phyloP scores from a whole-genome alignment of 2,888 invertebrate genomes.

The Drosophila koepferae region DNA sequence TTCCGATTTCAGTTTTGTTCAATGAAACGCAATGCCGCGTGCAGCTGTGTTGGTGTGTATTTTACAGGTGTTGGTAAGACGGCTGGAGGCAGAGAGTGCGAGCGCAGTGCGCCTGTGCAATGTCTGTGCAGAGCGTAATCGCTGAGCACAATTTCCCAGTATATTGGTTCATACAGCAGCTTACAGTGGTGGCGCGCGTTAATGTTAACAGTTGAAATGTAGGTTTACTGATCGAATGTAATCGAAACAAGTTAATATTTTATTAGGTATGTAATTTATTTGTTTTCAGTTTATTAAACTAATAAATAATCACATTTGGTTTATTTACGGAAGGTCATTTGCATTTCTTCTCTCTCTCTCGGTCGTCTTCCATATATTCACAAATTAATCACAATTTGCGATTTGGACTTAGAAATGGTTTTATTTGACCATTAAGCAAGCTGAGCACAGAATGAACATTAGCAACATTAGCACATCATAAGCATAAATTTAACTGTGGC shows the following conservation, averaged over 20 bases:
- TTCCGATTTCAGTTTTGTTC: conserved; percentile 57
- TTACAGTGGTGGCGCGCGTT: conserved; percentile 27
- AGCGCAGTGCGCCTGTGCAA: conserved; percentile 32
- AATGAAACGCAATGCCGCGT: conserved; percentile 58
- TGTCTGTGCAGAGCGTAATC: conserved; percentile 14
- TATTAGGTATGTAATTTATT: no score
- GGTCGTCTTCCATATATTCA: neutral
- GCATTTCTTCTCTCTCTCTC: no score
- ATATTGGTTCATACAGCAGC: neutral
- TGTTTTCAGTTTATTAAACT: neutral
- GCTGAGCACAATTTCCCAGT: conserved; percentile 40
- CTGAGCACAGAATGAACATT: conserved; percentile 24
- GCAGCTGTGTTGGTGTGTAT: conserved; percentile 7
- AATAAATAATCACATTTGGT: no score
- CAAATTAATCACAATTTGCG: neutral
- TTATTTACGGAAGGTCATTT: no score
- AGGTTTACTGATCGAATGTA: neutral
- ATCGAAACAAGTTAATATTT: neutral
- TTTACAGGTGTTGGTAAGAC: conserved; percentile 49
- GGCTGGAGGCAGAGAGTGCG: neutral
- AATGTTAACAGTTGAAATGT: neutral
- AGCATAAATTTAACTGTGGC: conserved; percentile 62
- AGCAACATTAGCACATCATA: conserved; percentile 68
- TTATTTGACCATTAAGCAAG: conserved; percentile 8
- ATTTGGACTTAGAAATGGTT: neutral